Conservation (phyloP, 2,113 vertebrate genomes). For the Grammomys surdaster region DNA sequence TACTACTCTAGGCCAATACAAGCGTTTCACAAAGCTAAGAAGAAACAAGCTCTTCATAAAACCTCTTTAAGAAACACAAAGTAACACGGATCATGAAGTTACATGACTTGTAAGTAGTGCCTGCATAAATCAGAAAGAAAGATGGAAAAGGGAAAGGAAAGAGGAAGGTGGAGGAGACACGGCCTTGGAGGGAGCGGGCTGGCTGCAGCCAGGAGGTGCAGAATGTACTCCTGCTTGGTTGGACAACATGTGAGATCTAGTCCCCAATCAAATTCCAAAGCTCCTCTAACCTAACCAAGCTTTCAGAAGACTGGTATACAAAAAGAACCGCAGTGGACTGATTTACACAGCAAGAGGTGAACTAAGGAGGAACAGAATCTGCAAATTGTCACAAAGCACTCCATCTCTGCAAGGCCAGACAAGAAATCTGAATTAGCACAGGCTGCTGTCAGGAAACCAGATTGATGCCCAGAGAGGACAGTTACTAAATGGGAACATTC, state of each 20-base stretch:
- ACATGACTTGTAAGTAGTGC: not conserved
- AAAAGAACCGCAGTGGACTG: not conserved
- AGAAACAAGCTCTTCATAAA: slow-evolving; percentile 18
- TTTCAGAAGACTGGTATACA: not conserved
- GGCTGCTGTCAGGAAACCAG: not conserved
- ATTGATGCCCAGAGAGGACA: not conserved
- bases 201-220: not conserved
- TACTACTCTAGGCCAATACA: not conserved
- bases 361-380: not conserved
- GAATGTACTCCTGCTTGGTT: not conserved
- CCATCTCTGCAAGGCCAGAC: not conserved
- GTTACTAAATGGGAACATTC: not conserved
- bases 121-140: not conserved
- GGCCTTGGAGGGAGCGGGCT: not conserved
- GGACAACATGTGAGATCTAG: not conserved
- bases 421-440: not conserved
- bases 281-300: not conserved
- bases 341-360: not conserved
- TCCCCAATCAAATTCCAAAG: slow-evolving; percentile 43
- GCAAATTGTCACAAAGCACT: not conserved
- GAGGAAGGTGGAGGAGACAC: not conserved
- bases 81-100: not conserved
- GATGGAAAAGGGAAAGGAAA: not conserved
- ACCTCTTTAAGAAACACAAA: not conserved
- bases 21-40: not conserved